Evolutionary conservation across 2,113 vertebrate genomes (phyloP), one percentile per base, ranked within the genome.

Genomic region (Rafetus swinhoei): DNA sequence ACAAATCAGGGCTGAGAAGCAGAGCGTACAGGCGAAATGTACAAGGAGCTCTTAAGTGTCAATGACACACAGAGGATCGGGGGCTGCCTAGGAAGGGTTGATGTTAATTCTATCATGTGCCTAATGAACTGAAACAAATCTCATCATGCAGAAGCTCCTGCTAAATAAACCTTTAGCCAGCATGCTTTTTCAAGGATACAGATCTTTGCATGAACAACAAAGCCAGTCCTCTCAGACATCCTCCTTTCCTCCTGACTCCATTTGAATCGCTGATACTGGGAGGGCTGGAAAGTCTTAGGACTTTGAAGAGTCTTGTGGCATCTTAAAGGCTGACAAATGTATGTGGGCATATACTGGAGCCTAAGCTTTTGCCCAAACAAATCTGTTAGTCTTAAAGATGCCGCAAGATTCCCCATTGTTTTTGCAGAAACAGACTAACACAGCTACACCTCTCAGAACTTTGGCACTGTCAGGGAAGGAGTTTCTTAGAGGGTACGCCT

Each of bases 51-150:
- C 82, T 88, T 54, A 82, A 94, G 79, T 82, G 76, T 10, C 81
- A 90, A 32, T 57, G 83, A 25, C 84, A 95, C 83, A 57, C 35
- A n/a, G 13, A 79, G 45, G 65, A 83, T 32, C 76, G 54, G 16
- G 60, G 81, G 57, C 77, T 91, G 86, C 83, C 88, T 86, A 86
- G 59, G 69, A 35, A 93, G 76, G 27, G 77, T n/a, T 95, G 86
- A 24, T 21, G 54, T 89, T 95, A 84, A 90, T 96, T 85, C 81
- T n/a, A 79, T 35, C 86, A 81, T 50, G 56, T 89, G 89, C 84
- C 80, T 96, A 92, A 96, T 57, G 94, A 95, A 84, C 79, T 94
- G 60, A 84, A 24, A 82, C 13, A 72, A 83, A 88, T 86, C 95
- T 91, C 90, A 93, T 94, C 95, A 92, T 84, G 79, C 83, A 84